A percentile compares a stretch with the other conserved stretches of the same genome.
Conservation (phyloP, 37 sponge, comb jelly and placozoan genomes). For the Cliona cf. orientalis region DNA sequence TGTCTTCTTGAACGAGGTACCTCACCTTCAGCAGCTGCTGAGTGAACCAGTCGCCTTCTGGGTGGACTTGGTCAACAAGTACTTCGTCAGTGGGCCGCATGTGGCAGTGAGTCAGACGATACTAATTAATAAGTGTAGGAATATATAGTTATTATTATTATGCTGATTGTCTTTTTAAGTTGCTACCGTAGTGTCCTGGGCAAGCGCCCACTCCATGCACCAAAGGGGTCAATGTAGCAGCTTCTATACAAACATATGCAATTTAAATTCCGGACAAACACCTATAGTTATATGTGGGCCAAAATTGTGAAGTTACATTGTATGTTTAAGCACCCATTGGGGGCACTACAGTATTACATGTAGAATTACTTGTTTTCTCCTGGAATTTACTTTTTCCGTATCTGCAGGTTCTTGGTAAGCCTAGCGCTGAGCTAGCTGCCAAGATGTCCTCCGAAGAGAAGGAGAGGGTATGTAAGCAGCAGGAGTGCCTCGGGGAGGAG, state of each 20-base stretch:
- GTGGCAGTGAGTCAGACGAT: slow-evolving; percentile 53
- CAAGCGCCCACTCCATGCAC: not conserved
- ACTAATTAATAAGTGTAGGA: not conserved
- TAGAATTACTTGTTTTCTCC: too few relatives aligned
- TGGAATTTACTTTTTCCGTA: not conserved
- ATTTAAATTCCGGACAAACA: too few relatives aligned
- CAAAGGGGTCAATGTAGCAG: not conserved
- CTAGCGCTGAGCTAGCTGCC: slow-evolving; percentile 74
- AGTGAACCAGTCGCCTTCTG: slow-evolving; percentile 70
- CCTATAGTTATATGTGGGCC: too few relatives aligned
- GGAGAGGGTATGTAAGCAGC: slow-evolving; percentile 61
- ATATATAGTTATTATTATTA: too few relatives aligned
- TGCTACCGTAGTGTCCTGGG: not conserved
- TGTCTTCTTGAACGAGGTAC: slow-evolving; percentile 44
- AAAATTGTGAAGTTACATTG: too few relatives aligned
- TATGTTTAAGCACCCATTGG: too few relatives aligned
- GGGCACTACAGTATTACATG: too few relatives aligned
- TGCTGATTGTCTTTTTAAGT: too few relatives aligned
- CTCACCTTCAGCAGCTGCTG: slow-evolving; percentile 45
- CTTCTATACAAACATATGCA: not conserved
- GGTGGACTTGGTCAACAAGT: slow-evolving; percentile 63
- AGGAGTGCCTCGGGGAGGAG: slow-evolving; percentile 65
- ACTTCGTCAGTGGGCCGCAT: slow-evolving; percentile 67
- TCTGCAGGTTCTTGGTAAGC: slow-evolving; percentile 72
- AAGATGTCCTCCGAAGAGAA: slow-evolving; percentile 75